Base-by-base conservation (phyloP, 2,797 vertebrate species). In the Amazonetta brasiliensis region DNA sequence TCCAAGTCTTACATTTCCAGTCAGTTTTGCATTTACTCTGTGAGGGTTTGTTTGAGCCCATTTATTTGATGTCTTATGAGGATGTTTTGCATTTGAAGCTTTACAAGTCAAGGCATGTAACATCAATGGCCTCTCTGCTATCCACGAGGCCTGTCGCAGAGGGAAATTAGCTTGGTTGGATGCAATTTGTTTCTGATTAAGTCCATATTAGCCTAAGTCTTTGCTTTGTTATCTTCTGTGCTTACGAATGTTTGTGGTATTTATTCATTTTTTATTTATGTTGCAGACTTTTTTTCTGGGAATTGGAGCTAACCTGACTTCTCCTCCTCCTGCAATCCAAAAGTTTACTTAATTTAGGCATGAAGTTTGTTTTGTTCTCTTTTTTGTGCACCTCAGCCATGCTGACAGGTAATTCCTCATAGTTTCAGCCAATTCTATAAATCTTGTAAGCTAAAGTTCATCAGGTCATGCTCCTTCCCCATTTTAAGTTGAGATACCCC, bases 121-220 rank as follows among this genome's bases (percentile, higher is more conserved):
- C 15, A 4, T 64, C 90, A 59, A 23, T 3, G 10, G 60, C 89
- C 56, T 90, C 58, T 84, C 55, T 85, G 81, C 89, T 93, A 48
- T 79, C 89, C 90, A 58, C 11, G 5, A 1, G 0, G 90, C 35
- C 56, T 94, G 64, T 77, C 75, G 54, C 23, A 92, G 87, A 90
- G 63, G 77, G 77, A 91, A 89, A 60, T 92, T 68, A 87, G 44
- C 87, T 93, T 80, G 80, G 75, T 12, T 72, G 64, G 37, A 80
- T 90, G 84, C 64, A 95, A 79, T 87, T 95, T 90, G 83, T 68
- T 92, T 93, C 87, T 94, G 92, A 96, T 97, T 95, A 95, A 94
- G 87, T 89, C 94, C 78, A 68, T 68, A 77, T 94, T 94, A 94
- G 56, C 72, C 33, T 20, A 72, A 94, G 77, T 90, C 67, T 90